Evolutionary conservation across 2,113 vertebrate genomes (phyloP).

Genomic region (Hippopotamus amphibius): DNA sequence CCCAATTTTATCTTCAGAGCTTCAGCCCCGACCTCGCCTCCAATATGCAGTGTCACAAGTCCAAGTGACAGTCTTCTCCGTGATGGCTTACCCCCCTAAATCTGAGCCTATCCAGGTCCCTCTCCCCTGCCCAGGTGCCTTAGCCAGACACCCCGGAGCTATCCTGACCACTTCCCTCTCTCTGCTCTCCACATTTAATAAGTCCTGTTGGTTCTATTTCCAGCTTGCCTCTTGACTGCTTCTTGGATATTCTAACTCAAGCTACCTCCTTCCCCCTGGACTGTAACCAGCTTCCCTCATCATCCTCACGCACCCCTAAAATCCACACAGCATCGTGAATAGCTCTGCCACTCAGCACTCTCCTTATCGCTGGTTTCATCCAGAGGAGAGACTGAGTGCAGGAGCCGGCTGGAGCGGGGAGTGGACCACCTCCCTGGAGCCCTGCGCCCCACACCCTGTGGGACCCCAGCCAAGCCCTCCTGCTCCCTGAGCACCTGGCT

Average conservation of each 20-base stretch:
- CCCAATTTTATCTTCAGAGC: neutral
- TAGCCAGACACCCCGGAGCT: too few species aligned
- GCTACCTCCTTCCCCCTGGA: neutral
- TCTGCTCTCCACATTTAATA: neutral
- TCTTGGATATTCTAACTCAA: neutral
- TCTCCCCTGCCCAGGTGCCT: too few species aligned
- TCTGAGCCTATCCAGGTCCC: too few species aligned
- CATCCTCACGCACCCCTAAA: neutral
- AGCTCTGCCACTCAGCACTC: neutral
- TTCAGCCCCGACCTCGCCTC: neutral
- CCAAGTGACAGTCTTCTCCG: neutral
- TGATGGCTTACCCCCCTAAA: neutral
- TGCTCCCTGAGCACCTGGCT: neutral
- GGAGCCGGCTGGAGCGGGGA: neutral
- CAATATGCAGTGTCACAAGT: neutral
- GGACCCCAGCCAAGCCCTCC: neutral
- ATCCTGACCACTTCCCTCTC: neutral
- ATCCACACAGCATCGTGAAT: neutral
- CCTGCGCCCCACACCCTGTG: neutral
- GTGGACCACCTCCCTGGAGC: too few species aligned
- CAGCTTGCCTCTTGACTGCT: neutral
- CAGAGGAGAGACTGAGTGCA: neutral
- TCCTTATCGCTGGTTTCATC: conserved; percentile 14
- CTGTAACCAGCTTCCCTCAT: neutral
- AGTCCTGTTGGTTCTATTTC: neutral